Evolutionary conservation across 92 coral and sea anemone species (phyloP).

Genomic region (Paramuricea clavata): DNA sequence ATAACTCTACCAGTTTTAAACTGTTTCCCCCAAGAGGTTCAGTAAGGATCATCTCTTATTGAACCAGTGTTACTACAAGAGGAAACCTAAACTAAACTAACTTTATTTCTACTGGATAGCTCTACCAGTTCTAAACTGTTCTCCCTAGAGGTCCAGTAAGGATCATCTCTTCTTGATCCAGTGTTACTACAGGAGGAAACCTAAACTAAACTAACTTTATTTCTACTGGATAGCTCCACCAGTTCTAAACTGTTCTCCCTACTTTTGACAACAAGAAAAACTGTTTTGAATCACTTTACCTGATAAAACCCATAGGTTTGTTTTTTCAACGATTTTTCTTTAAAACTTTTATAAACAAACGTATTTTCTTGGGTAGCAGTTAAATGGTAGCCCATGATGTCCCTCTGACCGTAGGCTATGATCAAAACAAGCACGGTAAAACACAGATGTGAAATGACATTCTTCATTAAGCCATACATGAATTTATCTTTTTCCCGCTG

Average conservation of each 20-base stretch:
- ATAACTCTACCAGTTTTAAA: too few species aligned
- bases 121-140: too few species aligned
- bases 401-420: conserved; percentile 89
- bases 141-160: too few species aligned
- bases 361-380: conserved; percentile 72
- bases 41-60: too few species aligned
- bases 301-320: conserved; percentile 53
- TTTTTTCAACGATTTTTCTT: neutral
- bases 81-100: too few species aligned
- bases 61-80: too few species aligned
- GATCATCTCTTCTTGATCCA: too few species aligned
- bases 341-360: conserved; percentile 33
- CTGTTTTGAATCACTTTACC: conserved; percentile 52
- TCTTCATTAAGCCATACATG: conserved; percentile 80
- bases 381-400: conserved; percentile 72
- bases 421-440: conserved; percentile 77
- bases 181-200: too few species aligned
- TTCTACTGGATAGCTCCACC: too few species aligned
- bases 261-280: too few species aligned
- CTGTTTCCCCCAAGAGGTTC: too few species aligned
- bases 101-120: neutral
- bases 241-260: neutral
- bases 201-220: too few species aligned
- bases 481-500: conserved; percentile 77
- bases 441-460: conserved; percentile 69